These are phyloP conservation scores for Escarpia spicata DNA, from an alignment of 2,888 invertebrate genomes.

Conservation along the genomic window DNA sequence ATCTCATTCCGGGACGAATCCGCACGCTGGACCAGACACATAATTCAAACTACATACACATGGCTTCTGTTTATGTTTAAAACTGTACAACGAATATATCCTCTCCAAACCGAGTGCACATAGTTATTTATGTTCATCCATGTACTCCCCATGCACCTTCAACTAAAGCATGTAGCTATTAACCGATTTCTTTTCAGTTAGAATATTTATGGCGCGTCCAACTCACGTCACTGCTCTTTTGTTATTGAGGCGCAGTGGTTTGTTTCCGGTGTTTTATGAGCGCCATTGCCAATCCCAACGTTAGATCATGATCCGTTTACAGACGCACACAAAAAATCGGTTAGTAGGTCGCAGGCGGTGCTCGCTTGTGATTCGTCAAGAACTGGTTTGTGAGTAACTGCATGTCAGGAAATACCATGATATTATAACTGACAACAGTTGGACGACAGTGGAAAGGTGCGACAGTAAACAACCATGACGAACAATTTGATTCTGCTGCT, in stretches of 20 bases:
- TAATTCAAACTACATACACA: neutral
- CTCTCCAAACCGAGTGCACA: neutral
- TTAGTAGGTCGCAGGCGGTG: neutral
- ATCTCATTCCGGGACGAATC: too few species aligned
- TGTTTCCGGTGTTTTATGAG: neutral
- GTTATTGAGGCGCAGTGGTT: neutral
- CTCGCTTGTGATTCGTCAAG: neutral
- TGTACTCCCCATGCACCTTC: neutral
- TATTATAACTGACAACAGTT: neutral
- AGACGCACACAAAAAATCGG: neutral
- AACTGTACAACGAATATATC: neutral
- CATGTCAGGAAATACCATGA: neutral
- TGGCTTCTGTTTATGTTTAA: neutral
- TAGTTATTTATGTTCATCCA: neutral
- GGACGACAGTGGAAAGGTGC: neutral
- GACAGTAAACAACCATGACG: neutral
- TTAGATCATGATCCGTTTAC: neutral
- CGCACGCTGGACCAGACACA: neutral
- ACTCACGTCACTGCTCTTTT: neutral
- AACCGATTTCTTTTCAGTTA: neutral
- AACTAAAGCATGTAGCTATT: neutral
- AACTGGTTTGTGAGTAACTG: neutral
- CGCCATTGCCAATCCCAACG: neutral
- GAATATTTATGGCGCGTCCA: neutral
- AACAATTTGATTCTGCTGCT: neutral